A percentile compares a stretch with the other conserved stretches of the same genome.
phyloP scores from a whole-genome alignment of 2,888 invertebrate species.

The Drosophila paramelanica region DNA sequence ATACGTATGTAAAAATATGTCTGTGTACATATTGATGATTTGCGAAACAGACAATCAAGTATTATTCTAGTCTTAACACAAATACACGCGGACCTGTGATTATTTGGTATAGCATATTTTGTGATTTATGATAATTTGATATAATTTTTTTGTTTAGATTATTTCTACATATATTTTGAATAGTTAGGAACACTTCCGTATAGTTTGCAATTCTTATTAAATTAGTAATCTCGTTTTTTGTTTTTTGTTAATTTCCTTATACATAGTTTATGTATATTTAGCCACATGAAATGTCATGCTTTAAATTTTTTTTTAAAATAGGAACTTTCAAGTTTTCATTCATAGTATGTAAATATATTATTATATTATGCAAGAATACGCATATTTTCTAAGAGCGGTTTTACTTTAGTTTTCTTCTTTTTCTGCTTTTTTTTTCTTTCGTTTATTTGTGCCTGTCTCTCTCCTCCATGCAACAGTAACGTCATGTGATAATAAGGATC shows the following conservation, averaged over 20 bases:
- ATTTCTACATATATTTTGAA: constrained; percentile 56
- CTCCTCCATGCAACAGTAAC: constrained; percentile 1
- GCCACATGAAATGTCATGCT: constrained; percentile 55
- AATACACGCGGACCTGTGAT: constrained; percentile 8
- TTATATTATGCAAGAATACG: constrained; percentile 15
- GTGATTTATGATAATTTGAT: constrained; percentile 17
- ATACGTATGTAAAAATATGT: background rate
- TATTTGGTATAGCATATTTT: constrained; percentile 6
- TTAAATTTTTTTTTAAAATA: constrained; percentile 70
- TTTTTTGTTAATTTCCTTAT: constrained; percentile 43
- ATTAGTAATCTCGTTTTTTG: constrained; percentile 28
- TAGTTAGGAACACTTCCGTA: constrained; percentile 76
- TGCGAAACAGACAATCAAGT: constrained; percentile 7
- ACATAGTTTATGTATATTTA: constrained; percentile 45
- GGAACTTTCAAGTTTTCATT: constrained; percentile 78
- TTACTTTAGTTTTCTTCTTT: too few relatives aligned
- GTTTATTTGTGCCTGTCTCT: background rate
- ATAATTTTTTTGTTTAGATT: constrained; percentile 26
- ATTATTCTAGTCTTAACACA: constrained; percentile 1
- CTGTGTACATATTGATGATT: background rate
- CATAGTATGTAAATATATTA: constrained; percentile 58
- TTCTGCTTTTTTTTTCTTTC: background rate
- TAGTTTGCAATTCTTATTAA: constrained; percentile 52
- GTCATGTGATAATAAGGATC: background rate
- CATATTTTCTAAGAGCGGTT: constrained; percentile 11